Base-by-base conservation (phyloP, 2,797 vertebrate species). In the Aphelocoma californica region DNA sequence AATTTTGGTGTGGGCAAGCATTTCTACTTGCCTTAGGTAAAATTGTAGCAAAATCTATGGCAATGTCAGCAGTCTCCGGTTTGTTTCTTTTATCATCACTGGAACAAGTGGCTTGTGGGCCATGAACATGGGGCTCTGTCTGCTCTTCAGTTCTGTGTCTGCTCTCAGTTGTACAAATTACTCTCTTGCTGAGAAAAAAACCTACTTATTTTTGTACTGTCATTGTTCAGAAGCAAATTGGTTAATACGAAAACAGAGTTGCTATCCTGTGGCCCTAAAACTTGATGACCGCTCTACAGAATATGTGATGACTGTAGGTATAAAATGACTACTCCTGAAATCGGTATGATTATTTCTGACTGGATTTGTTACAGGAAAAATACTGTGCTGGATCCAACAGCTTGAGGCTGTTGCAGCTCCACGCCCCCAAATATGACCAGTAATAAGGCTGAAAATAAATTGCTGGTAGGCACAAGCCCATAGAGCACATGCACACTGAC, bases 281-380 rank as follows among this genome's bases (percentile, higher is more conserved):
- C 18, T 19, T 34, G 32, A 21, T 61, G 38, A 31, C 18, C 0
- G 0, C 42, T 80, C 7, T 42, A 47, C 9, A 7, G 65, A 42
- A 53, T 42, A 25, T 6, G 14, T 7, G 31, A 45, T 82, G 42
- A 42, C 32, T 60, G 14, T 70, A 58, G 44, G 23, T 89, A 47
- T 50, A 71, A 70, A 90, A 51, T 51, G 2, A 73, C 47, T 82
- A 0, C 44, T 71, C 31, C 31, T 77, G 28, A 65, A 80, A 57
- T 50, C 36, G 23, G 12, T 57, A 12, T 65, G 45, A 45, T 57
- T 82, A 67, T 74, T 75, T 78, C 32, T 71, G 53, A 50, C 36
- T 58, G 4, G 54, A 81, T 66, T 91, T 88, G 28, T 81, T 75
- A 32, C 42, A 7, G 31, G 66, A 62, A 85, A 60, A 79, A 47